Percentiles rank a stretch among this genome's conserved stretches.
phyloP scores from a whole-genome alignment of 2,797 vertebrate genomes.

The Sciurus vulgaris region DNA sequence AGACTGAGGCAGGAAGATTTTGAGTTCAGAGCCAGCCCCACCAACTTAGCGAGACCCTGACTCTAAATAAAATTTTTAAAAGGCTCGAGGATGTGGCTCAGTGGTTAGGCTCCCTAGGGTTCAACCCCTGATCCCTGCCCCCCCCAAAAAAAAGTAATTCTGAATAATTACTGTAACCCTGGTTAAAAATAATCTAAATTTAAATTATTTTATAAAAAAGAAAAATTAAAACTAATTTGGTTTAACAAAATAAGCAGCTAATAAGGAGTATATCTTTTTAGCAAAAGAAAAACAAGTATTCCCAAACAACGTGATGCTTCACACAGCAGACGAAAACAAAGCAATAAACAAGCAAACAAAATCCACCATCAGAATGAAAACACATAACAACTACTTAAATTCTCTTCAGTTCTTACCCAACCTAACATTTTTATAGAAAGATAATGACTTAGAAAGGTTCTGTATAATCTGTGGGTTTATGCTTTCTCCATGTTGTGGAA shows the following conservation, averaged over 20 bases:
- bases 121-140: no score
- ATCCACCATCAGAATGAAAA: not conserved
- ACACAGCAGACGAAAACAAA: not conserved
- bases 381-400: constrained; percentile 15
- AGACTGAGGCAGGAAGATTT: no score
- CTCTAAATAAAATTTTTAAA: no score
- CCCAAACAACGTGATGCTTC: not conserved
- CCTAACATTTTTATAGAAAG: not conserved
- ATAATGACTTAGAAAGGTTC: constrained; percentile 1
- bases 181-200: not conserved
- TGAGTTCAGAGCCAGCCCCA: no score
- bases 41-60: no score
- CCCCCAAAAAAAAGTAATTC: not conserved
- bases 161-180: not conserved
- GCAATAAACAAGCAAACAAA: not conserved
- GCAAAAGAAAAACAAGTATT: constrained; percentile 4
- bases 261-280: not conserved
- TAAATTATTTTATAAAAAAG: not conserved
- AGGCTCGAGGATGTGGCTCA: no score
- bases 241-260: constrained; percentile 56
- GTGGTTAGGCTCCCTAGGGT: no score
- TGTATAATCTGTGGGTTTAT: not conserved
- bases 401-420: constrained; percentile 27
- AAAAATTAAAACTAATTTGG: not conserved
- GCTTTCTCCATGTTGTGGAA: not conserved